These are phyloP conservation scores for Agelas oroides DNA, from an alignment of 37 sponge, comb jelly and placozoan species.

Conservation along the genomic window DNA sequence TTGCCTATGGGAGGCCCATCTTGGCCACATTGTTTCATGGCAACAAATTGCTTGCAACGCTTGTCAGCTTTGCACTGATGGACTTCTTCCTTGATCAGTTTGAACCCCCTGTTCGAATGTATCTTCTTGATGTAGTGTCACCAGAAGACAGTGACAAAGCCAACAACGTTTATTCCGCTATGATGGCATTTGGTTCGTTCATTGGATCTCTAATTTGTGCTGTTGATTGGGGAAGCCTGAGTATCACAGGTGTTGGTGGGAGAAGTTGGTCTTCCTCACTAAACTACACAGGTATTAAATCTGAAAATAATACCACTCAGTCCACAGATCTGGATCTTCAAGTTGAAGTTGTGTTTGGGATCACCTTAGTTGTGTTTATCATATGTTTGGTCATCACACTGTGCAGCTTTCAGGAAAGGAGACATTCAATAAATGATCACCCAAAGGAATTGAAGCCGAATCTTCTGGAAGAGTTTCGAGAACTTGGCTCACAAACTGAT, in stretches of 20 bases:
- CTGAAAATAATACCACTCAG: neutral
- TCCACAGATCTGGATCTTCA: neutral
- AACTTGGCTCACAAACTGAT: too few relatives aligned
- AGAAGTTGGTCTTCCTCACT: too few relatives aligned
- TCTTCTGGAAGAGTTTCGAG: too few relatives aligned
- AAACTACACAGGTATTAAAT: too few relatives aligned
- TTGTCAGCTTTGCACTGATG: neutral
- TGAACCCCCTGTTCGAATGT: conserved; percentile 37
- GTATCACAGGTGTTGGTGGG: neutral
- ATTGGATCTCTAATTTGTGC: conserved; percentile 24
- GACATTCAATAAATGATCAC: too few relatives aligned
- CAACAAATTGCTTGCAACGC: conserved; percentile 6
- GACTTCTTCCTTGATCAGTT: conserved; percentile 39
- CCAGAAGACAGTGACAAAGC: conserved; percentile 11
- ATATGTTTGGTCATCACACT: conserved; percentile 3
- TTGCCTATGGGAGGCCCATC: conserved; percentile 17
- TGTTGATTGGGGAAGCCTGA: conserved; percentile 6
- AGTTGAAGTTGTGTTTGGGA: conserved; percentile 21
- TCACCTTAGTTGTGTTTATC: neutral
- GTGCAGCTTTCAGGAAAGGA: neutral
- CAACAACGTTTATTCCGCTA: conserved; percentile 23
- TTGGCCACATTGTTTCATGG: neutral
- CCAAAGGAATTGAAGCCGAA: too few relatives aligned
- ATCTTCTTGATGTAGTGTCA: conserved; percentile 48
- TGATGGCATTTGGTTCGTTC: neutral